A percentile compares a stretch with the other conserved stretches of the same genome.
Conservation (phyloP, 2,113 vertebrate genomes). For the Puffinus mauretanicus region DNA sequence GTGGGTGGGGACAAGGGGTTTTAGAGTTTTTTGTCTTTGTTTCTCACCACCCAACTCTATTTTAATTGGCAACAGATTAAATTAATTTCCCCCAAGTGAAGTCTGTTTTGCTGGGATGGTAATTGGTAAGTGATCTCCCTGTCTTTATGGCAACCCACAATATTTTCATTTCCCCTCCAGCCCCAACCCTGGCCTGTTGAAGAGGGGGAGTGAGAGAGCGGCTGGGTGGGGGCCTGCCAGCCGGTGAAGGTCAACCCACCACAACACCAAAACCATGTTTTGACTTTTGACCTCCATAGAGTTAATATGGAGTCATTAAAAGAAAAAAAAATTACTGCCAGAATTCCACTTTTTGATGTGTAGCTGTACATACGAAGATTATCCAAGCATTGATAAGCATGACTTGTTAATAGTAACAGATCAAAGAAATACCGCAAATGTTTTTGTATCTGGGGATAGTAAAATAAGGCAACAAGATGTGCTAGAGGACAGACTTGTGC, state of each 20-base stretch:
- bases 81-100: background rate
- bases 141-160: background rate
- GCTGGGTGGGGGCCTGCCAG: background rate
- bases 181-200: background rate
- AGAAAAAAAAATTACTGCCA: background rate
- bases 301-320: background rate
- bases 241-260: background rate
- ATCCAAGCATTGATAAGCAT: background rate
- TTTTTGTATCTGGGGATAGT: background rate
- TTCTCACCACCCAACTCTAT: background rate
- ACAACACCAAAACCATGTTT: background rate
- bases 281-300: background rate
- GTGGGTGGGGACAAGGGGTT: background rate
- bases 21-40: background rate
- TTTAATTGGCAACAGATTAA: background rate
- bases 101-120: background rate
- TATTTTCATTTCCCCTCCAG: background rate
- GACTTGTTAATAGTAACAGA: background rate
- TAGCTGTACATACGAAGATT: background rate
- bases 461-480: background rate
- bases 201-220: accelerated
- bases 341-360: background rate
- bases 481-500: background rate
- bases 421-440: background rate
- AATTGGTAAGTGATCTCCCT: background rate